Base-by-base conservation (phyloP, 1,140 invertebrate species). In the Popillia japonica region DNA sequence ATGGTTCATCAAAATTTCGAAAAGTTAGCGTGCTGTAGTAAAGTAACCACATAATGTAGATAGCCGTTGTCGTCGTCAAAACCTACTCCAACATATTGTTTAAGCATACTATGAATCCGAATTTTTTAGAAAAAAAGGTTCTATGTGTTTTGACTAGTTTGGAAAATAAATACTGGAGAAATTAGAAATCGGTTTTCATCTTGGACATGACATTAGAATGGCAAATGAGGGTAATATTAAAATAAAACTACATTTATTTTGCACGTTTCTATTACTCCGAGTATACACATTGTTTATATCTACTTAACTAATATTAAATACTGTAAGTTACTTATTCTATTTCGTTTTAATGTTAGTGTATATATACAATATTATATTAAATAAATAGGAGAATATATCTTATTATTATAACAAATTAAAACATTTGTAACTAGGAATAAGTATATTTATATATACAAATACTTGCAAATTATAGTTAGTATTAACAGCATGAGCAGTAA, bases 201-300 rank as follows among this genome's bases (percentile, higher is more conserved):
- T n/a, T n/a, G n/a, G n/a, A n/a, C n/a, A n/a, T n/a, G n/a, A 34
- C 4, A 34, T 34, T 34, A 34, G 27, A 34, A 34, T 4, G 27
- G 27, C 4, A 34, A 34, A 34, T 2, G 27, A 34, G 27, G 27
- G 4, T 34, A 34, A 34, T 34, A 34, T 34, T 4, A 34, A 34
- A 34, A 34, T 34, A 4, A 34, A 34, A 34, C 27, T 34, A 81
- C 79, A 86, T 83, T 59, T 82, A 82, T 42, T 83, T 83, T 41
- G 83, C 83, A 76, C 83, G 79, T 80, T 86, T 74, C 14, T 74
- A 68, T 14, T 72, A 75, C 27, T 41, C 75, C 55, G 75, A 78
- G 74, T 72, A 78, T 73, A 75, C 59, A 68, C 64, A 83, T 40
- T 76, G 27, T 80, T 78, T 68, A 79, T 23, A 55, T 55, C 22